Percentiles rank a stretch among this genome's conserved stretches.
phyloP scores from a whole-genome alignment of 2,797 vertebrate species.

The Spondyliosoma cantharus region DNA sequence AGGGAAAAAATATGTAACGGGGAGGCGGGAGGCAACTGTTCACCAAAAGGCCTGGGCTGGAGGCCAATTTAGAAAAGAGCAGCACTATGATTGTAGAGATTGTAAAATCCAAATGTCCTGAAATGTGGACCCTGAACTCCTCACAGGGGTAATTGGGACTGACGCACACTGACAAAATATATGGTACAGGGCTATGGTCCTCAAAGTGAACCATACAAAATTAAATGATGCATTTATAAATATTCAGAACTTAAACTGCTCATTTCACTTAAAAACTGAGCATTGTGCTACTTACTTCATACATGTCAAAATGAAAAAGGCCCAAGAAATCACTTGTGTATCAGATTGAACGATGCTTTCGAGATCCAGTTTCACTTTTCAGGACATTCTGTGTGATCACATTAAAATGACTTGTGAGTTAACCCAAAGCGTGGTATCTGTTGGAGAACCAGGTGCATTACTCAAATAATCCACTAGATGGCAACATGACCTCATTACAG shows the following conservation, averaged over 20 bases:
- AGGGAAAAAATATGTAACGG: conserved; percentile 43
- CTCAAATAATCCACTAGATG: conserved; percentile 64
- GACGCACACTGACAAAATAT: neutral
- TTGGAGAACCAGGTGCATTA: conserved; percentile 8
- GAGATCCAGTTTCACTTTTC: conserved; percentile 6
- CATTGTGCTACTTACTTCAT: neutral
- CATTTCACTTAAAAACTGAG: neutral
- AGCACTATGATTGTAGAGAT: conserved; percentile 57
- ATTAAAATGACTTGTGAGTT: neutral
- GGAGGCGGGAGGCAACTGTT: conserved; percentile 39
- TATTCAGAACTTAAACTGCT: neutral
- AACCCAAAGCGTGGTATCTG: conserved; percentile 11
- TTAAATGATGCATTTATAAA: neutral
- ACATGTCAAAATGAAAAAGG: neutral
- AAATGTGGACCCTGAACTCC: conserved; percentile 54
- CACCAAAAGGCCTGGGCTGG: conserved; percentile 60
- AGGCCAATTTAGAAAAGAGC: conserved; percentile 59
- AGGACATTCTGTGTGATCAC: neutral
- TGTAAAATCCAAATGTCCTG: conserved; percentile 46
- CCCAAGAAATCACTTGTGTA: neutral
- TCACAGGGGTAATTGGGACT: conserved; percentile 1
- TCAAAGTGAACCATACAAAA: neutral
- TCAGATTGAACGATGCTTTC: neutral
- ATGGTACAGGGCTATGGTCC: neutral
- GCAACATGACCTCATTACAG: conserved; percentile 22